phyloP scores from a whole-genome alignment of 2,888 invertebrate species.

The Agonopterix heracliana region DNA sequence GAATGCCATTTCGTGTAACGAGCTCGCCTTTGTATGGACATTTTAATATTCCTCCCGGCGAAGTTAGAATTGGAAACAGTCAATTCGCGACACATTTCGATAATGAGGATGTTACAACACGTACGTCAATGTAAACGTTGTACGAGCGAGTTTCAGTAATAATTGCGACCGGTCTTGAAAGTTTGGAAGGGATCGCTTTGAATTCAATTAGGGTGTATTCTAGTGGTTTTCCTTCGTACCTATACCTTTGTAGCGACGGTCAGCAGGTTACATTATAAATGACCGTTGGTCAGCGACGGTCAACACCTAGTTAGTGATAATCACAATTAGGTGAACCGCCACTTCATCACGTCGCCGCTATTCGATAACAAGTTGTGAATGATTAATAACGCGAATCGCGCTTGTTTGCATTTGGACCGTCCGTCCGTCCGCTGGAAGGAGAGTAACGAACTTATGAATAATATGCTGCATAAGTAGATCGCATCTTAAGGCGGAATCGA shows the following conservation, averaged over 20 bases:
- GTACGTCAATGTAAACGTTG: neutral
- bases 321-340: conserved; percentile 60
- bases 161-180: neutral
- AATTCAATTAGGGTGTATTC: conserved; percentile 24
- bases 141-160: neutral
- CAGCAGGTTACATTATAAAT: conserved; percentile 37
- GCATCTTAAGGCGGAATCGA: conserved; percentile 45
- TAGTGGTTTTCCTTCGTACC: neutral
- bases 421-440: conserved; percentile 23
- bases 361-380: conserved; percentile 63
- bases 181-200: conserved; percentile 18
- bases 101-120: conserved; percentile 19
- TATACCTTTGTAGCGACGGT: neutral
- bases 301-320: conserved; percentile 45
- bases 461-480: conserved; percentile 48
- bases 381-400: conserved; percentile 62
- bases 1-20: conserved; percentile 51
- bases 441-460: conserved; percentile 69
- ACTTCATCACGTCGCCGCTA: conserved; percentile 61
- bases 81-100: conserved; percentile 24
- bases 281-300: conserved; percentile 33
- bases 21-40: conserved; percentile 45
- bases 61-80: conserved; percentile 25
- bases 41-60: conserved; percentile 37
- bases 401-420: conserved; percentile 62